These are phyloP conservation scores for Muscicapa adusta DNA, from an alignment of 2,113 vertebrate species.

Conservation along the genomic window DNA sequence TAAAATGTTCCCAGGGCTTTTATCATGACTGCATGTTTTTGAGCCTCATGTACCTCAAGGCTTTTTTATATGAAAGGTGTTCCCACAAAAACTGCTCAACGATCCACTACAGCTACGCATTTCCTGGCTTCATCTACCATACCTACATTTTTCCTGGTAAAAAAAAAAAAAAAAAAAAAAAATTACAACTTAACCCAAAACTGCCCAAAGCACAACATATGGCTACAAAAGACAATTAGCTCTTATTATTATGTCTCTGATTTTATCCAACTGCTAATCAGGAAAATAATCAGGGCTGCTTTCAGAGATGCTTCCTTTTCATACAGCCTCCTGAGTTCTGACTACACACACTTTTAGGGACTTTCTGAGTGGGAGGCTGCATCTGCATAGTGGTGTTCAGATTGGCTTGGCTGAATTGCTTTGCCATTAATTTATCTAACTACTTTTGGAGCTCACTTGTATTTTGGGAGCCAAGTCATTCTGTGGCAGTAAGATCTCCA, in stretches of 20 bases:
- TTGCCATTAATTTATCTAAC: background rate
- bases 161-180: background rate
- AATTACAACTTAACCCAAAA: background rate
- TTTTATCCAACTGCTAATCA: background rate
- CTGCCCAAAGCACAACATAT: background rate
- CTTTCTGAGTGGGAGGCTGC: background rate
- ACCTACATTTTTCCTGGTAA: background rate
- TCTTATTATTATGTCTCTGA: background rate
- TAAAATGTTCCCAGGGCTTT: background rate
- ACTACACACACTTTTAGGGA: background rate
- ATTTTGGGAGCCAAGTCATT: background rate
- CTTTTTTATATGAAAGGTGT: background rate
- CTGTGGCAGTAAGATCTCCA: background rate
- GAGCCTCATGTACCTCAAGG: background rate
- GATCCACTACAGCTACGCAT: background rate
- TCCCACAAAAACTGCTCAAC: background rate
- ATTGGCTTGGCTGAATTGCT: background rate
- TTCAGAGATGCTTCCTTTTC: background rate
- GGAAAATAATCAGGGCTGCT: background rate
- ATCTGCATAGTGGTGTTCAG: background rate
- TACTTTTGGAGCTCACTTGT: background rate
- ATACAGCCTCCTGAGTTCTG: background rate
- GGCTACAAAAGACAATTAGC: slow-evolving; percentile 3
- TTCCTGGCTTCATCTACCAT: background rate
- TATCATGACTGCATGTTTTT: background rate